A percentile compares a stretch with the other conserved stretches of the same genome.
Evolutionary conservation across 2,113 vertebrate genomes (phyloP).

Genomic region (Burhinus bistriatus): DNA sequence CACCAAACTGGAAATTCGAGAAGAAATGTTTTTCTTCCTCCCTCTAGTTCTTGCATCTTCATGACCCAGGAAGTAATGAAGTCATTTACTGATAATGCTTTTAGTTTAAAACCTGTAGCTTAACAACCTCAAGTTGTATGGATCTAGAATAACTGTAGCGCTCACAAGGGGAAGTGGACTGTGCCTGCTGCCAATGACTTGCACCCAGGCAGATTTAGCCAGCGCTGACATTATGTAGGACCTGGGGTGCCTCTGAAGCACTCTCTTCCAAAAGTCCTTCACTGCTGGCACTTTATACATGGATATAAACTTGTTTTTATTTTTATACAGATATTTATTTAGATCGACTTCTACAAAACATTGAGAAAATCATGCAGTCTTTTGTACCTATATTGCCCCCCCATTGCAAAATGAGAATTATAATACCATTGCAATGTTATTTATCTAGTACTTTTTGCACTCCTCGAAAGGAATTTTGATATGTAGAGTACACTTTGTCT

Average conservation of each 20-base stretch:
- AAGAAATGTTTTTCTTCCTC: background rate
- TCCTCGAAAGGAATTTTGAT: background rate
- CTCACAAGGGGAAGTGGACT: background rate
- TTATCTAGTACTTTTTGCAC: background rate
- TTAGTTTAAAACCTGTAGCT: background rate
- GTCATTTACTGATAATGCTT: background rate
- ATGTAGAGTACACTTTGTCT: background rate
- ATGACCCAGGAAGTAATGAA: background rate
- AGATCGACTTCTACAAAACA: background rate
- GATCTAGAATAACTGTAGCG: background rate
- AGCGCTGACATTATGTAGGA: rapidly evolving
- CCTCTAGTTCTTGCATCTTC: background rate
- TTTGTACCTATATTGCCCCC: background rate
- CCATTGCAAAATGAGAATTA: background rate
- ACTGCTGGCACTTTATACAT: background rate
- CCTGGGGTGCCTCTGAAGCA: background rate
- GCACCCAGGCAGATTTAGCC: background rate
- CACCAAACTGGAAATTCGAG: background rate
- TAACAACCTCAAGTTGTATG: background rate
- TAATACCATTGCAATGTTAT: background rate
- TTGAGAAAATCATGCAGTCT: background rate
- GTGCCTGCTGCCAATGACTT: background rate
- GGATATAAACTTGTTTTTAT: background rate
- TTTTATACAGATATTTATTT: background rate
- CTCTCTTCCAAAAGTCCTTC: background rate